Evolutionary conservation across 2,797 vertebrate species (phyloP).

Genomic region (Steatocranus sp.): DNA sequence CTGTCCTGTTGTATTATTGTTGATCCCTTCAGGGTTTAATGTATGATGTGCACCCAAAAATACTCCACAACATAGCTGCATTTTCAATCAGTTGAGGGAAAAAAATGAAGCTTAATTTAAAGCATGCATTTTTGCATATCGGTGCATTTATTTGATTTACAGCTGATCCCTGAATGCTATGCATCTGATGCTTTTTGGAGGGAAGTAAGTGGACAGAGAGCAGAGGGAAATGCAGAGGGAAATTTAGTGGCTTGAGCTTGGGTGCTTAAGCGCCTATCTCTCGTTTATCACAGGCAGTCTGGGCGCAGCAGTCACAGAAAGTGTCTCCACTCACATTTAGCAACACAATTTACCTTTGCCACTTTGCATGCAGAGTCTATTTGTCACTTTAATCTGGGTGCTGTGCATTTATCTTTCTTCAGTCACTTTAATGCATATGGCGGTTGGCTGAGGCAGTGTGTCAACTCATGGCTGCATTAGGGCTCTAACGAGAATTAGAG

Average conservation of each 20-base stretch:
- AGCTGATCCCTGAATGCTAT: not conserved
- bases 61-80: conserved; percentile 34
- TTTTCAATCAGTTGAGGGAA: not conserved
- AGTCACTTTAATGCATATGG: conserved; percentile 63
- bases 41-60: conserved; percentile 8
- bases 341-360: conserved; percentile 69
- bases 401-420: conserved; percentile 58
- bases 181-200: conserved; percentile 52
- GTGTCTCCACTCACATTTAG: conserved; percentile 58
- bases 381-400: conserved; percentile 67
- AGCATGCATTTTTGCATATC: conserved; percentile 41
- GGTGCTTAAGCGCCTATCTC: conserved; percentile 60
- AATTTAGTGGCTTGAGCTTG: conserved; percentile 52
- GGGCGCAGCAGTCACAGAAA: conserved; percentile 35
- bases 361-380: conserved; percentile 69
- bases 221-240: conserved; percentile 35
- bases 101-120: conserved; percentile 35
- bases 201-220: conserved; percentile 44
- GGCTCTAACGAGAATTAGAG: conserved; percentile 42
- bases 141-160: conserved; percentile 63
- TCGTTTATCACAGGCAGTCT: conserved; percentile 60
- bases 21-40: not conserved
- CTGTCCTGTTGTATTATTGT: not conserved
- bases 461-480: conserved; percentile 52
- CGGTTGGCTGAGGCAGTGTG: conserved; percentile 42